A percentile compares a stretch with the other conserved stretches of the same genome.
phyloP scores from a whole-genome alignment of 2,797 vertebrate genomes.

The Pipistrellus nathusii region DNA sequence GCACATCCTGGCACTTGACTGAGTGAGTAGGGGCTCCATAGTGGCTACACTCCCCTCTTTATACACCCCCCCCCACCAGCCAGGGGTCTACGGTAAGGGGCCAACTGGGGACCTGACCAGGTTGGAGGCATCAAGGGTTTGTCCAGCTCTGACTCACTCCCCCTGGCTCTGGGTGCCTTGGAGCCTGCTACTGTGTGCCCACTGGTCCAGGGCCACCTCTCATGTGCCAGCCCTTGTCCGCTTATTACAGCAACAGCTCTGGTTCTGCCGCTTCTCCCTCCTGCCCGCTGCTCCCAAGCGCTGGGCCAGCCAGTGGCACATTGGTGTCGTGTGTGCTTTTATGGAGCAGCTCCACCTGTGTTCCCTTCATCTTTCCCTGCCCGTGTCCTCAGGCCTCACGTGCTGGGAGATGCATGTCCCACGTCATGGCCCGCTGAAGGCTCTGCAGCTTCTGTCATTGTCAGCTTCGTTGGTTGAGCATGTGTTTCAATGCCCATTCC shows the following conservation, averaged over 20 bases:
- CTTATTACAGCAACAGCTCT: fast-evolving
- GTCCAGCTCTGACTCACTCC: fast-evolving
- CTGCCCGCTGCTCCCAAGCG: background rate
- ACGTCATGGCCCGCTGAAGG: fast-evolving
- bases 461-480: fast-evolving
- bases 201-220: fast-evolving
- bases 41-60: fast-evolving
- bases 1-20: background rate
- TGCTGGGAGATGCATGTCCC: background rate
- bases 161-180: background rate
- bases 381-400: fast-evolving
- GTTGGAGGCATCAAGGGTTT: background rate
- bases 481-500: fast-evolving
- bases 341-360: background rate
- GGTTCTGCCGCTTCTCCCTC: background rate
- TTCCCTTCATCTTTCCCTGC: background rate
- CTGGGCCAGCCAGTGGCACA: fast-evolving
- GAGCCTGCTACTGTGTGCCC: background rate
- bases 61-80: background rate
- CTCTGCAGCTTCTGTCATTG: background rate
- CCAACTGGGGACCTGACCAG: fast-evolving
- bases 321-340: background rate
- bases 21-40: fast-evolving
- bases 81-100: fast-evolving
- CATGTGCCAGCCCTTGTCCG: background rate